Base-by-base conservation (phyloP, 1,140 invertebrate genomes). In the Caenorhabditis remanei region DNA sequence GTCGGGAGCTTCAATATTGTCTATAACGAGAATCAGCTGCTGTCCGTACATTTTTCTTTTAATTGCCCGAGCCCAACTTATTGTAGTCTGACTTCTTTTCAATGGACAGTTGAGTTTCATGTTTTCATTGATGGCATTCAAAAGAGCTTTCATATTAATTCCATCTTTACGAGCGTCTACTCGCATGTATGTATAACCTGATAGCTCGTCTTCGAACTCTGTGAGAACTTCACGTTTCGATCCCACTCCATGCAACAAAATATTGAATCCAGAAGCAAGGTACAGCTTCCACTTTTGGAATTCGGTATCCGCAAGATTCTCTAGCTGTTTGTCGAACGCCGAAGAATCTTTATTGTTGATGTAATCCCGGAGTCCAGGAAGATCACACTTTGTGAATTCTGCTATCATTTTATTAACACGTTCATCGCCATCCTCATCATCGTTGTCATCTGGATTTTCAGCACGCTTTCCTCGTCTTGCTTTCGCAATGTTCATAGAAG, bases 1-100 rank as follows among this genome's bases (percentile, higher is more conserved):
- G 24, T 79, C 71, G 4, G 71, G 46, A 6, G 71, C 43, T 50
- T 79, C 71, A n/a, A 79, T 79, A n/a, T 79, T 79, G n/a, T 79
- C 71, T 14, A 79, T 79, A 7, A 79, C 24, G 2, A 79, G 46
- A 79, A 79, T 79, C 11, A 79, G 14, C 3, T 79, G 71, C 14
- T 50, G 46, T 5, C 71, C 46, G 11, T 13, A 4, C 43, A 79
- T 11, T 14, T 79, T 50, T 50, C 46, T 48, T 9, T 40, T 13
- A 24, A 79, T 50, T 8, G 71, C 13, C 24, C 43, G 13, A 21
- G 71, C 71, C 71, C 71, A 79, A 24, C 40, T 79, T n/a, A 53
- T 43, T 24, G 46, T 79, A 2, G 71, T 46, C 53, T 79, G 40
- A 13, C 71, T 40, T 79, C 71, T 79, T 50, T 79, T 79, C 14